Evolutionary conservation across 2,797 vertebrate species (phyloP).

Genomic region (Ceryle rudis): DNA sequence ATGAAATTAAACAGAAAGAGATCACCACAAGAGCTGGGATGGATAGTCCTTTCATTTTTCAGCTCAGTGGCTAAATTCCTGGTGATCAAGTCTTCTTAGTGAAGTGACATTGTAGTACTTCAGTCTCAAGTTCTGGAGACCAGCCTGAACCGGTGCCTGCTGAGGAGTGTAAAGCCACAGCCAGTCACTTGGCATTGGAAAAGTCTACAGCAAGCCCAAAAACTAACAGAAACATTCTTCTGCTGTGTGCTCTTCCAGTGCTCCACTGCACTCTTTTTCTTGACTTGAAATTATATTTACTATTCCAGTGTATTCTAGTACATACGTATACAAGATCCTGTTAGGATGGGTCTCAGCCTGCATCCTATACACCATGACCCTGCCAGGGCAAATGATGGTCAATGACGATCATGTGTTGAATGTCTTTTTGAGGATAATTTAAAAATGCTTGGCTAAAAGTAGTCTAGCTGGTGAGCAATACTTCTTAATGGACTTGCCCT

Average conservation of each 20-base stretch:
- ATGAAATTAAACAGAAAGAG: neutral
- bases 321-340: neutral
- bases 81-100: neutral
- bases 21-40: neutral
- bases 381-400: neutral
- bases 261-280: neutral
- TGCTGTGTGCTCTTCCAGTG: neutral
- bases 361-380: neutral
- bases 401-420: neutral
- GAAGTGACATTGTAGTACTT: neutral
- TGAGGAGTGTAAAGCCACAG: neutral
- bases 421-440: neutral
- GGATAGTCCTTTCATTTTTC: neutral
- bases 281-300: neutral
- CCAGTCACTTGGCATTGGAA: neutral
- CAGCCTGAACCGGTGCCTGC: neutral
- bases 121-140: neutral
- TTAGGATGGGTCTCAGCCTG: neutral
- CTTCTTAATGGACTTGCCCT: neutral
- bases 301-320: neutral
- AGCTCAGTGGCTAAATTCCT: neutral
- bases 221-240: neutral
- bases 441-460: neutral
- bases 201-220: neutral
- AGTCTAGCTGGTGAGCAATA: neutral